Conservation (phyloP, 2,113 vertebrate genomes). For the Ranitomeya variabilis region DNA sequence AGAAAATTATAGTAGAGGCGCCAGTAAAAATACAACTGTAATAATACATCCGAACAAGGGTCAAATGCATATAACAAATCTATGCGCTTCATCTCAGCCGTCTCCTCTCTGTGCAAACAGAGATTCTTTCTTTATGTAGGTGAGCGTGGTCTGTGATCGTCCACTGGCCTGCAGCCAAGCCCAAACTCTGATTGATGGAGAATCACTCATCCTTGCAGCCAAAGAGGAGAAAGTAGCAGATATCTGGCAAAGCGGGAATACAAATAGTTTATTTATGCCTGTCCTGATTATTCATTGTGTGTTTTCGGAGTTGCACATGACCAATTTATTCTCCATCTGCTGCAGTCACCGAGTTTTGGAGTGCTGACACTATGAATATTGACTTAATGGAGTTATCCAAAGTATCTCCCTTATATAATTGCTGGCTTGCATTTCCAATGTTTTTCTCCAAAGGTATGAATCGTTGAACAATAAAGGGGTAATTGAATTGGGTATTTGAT, state of each 20-base stretch:
- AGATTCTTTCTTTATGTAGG: slow-evolving; percentile 8
- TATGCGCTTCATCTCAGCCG: background rate
- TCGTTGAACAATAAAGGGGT: background rate
- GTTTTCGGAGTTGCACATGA: background rate
- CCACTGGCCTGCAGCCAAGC: slow-evolving; percentile 9
- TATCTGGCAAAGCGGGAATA: slow-evolving; percentile 19
- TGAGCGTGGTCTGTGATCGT: background rate
- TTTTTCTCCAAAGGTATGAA: background rate
- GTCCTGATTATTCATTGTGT: slow-evolving; percentile 31
- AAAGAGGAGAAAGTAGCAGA: slow-evolving; percentile 16
- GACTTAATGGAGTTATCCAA: background rate
- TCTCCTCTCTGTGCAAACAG: slow-evolving; percentile 2
- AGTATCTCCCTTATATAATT: background rate
- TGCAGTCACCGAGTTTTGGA: background rate
- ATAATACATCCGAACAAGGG: slow-evolving; percentile 16
- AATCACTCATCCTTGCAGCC: slow-evolving; percentile 27
- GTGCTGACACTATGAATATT: slow-evolving; percentile 1
- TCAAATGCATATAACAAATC: slow-evolving; percentile 21
- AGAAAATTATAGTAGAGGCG: background rate
- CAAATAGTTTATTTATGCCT: slow-evolving; percentile 38
- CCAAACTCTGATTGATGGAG: slow-evolving; percentile 31
- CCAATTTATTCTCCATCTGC: slow-evolving; percentile 37
- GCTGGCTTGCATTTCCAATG: background rate
- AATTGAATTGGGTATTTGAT: background rate
- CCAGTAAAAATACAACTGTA: slow-evolving; percentile 3